Evolutionary conservation across 2,797 vertebrate species (phyloP), one percentile per base, ranked within the genome.

Genomic region (Corythornis leucogaster): DNA sequence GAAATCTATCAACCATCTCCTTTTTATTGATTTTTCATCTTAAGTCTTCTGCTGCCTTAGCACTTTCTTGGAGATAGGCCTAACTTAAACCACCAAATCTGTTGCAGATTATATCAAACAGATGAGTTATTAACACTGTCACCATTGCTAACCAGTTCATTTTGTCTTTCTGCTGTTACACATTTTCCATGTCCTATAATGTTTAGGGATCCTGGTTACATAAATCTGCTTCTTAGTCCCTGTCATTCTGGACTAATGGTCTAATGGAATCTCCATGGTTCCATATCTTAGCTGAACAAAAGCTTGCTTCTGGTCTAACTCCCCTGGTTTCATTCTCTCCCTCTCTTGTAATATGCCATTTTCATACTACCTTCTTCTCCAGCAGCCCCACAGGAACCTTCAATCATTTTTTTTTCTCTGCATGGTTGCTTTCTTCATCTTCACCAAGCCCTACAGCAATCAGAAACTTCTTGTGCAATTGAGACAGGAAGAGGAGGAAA

Each of bases 131-230:
- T 48, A 48, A 42, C 45, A 53, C 38, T 42, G 51, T 69, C 35
- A 25, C 35, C 45, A 10, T 24, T 77, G 53, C 30, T 73, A 70
- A 42, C 28, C 53, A 25, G 53, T 42, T 89, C 5, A 40, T 84
- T 90, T 82, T 81, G 38, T 51, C 35, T 76, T 93, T 70, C 59
- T 89, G 30, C 31, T 87, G 17, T 25, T 87, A 28, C 17, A 53
- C 25, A 55, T 13, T 82, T n/a, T 50, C 25, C 3, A 1, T 24
- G 19, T 40, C 25, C 31, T 80, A 17, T 71, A 55, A 53, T 40
- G 40, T 63, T 90, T 67, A 67, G 21, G 35, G 46, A 61, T 19
- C 5, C 6, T 84, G 46, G 19, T 67, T 82, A 40, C 42, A 54
- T 33, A 42, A 78, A 81, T 54, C 22, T 73, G 8, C 35, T 58